Base-by-base conservation (phyloP, 2,888 invertebrate genomes). In the Rapana venosa region DNA sequence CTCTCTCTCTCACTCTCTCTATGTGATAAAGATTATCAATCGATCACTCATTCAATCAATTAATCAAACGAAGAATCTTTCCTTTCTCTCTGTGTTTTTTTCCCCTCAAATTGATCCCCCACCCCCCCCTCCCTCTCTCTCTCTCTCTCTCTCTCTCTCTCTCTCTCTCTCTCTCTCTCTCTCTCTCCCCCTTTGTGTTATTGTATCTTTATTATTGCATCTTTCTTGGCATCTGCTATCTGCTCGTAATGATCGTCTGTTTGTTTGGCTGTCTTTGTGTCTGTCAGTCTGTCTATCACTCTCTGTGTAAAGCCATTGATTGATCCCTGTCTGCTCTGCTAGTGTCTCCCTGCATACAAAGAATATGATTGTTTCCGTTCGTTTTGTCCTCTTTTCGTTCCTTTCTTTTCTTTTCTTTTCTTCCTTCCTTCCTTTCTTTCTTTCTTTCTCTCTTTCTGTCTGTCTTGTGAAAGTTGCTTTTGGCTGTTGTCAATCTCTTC, bases 141-240 rank as follows among this genome's bases (percentile, higher is more conserved):
- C 32, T 79, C 77, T 79, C 74, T 74, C 74, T 74, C 77, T 79
- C 77, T 56, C 15, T 85, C 58, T 56, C n/a, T 32, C 36, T 83
- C 26, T 83, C 36, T 83, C 22, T 58, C 26, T 30, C 85, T 58
- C 22, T 61, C 30, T 58, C 36, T 85, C 22, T 85, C 58, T 85
- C 5, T 22, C 6, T 61, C 11, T 61, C 0, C 30, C 30, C 35
- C 11, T 84, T 13, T 85, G 26, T 83, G 22, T 36, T 22, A 30
- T 8, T 83, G 6, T 47, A 4, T 22, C 22, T 6, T 79, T 32
- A 35, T 6, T 13, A 8, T 79, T 15, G 30, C 32, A 35, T 35
- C 32, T 6, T 79, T 15, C 32, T 15, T 13, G 2, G 2, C 32
- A 0, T 79, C 20, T 6, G 66, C 20, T 66, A 2, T 66, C 66